Conservation (phyloP, 2,797 vertebrate genomes). For the Danionella dracula region DNA sequence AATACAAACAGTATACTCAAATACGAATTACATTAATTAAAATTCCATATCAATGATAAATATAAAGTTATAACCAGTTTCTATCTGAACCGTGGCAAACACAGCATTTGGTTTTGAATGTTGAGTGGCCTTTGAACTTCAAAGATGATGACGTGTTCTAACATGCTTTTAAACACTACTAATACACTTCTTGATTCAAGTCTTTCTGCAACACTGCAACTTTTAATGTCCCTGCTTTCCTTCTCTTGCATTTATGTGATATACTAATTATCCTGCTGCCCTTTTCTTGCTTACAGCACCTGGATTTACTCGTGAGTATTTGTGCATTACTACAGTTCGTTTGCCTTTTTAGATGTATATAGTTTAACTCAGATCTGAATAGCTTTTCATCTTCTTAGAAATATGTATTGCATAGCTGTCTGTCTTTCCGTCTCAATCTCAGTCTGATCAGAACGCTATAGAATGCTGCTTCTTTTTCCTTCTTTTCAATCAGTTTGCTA, state of each 20-base stretch:
- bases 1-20: background rate
- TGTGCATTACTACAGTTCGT: constrained; percentile 12
- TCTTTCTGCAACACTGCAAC: background rate
- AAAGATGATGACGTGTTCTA: background rate
- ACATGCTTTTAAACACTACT: background rate
- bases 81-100: too few species aligned
- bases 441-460: background rate
- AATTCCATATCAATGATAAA: too few species aligned
- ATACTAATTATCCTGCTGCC: constrained; percentile 35
- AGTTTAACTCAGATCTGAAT: background rate
- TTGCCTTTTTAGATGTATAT: background rate
- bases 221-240: constrained; percentile 19
- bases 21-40: background rate
- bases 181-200: background rate
- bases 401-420: background rate
- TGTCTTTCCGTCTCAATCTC: background rate
- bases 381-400: constrained; percentile 7
- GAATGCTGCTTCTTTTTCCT: background rate
- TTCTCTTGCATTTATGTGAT: constrained; percentile 20
- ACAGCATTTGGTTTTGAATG: too few species aligned
- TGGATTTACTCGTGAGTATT: constrained; percentile 49
- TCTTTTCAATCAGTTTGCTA: background rate
- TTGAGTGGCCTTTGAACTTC: too few species aligned
- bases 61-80: too few species aligned
- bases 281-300: constrained; percentile 45